Evolutionary conservation across 1,140 invertebrate genomes (phyloP).

Genomic region (Drosophila saltans): DNA sequence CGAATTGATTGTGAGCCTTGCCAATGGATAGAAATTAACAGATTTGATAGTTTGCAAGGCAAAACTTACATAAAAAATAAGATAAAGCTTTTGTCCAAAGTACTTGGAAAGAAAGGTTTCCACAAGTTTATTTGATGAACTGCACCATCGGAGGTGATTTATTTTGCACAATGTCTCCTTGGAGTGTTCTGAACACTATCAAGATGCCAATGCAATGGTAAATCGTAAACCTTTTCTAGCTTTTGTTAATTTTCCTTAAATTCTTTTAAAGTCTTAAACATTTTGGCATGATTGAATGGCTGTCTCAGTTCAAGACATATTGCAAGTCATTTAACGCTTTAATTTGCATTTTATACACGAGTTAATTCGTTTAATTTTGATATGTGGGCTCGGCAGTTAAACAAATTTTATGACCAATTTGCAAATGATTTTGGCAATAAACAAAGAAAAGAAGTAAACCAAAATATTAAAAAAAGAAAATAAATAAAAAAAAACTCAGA

Average conservation of each 20-base stretch:
- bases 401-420: constrained; percentile 66
- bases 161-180: not conserved
- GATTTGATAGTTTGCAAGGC: too few relatives aligned
- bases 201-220: not conserved
- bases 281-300: not conserved
- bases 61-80: too few relatives aligned
- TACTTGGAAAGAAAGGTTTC: too few relatives aligned
- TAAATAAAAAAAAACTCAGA: constrained; percentile 15
- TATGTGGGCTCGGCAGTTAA: constrained; percentile 35
- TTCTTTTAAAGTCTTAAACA: not conserved
- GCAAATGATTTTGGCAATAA: constrained; percentile 64
- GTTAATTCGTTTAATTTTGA: constrained; percentile 15
- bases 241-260: not conserved
- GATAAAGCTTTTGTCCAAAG: not conserved
- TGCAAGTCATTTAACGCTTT: constrained; percentile 3
- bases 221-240: too few relatives aligned
- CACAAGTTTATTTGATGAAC: not conserved
- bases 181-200: not conserved
- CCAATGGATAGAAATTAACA: constrained; percentile 18
- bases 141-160: not conserved
- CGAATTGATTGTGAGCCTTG: constrained; percentile 21
- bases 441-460: constrained; percentile 13
- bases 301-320: not conserved
- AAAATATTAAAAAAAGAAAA: constrained; percentile 17
- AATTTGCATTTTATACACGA: not conserved